These are phyloP conservation scores for Poicephalus meyeri DNA, from an alignment of 2,113 vertebrate species.

Conservation along the genomic window DNA sequence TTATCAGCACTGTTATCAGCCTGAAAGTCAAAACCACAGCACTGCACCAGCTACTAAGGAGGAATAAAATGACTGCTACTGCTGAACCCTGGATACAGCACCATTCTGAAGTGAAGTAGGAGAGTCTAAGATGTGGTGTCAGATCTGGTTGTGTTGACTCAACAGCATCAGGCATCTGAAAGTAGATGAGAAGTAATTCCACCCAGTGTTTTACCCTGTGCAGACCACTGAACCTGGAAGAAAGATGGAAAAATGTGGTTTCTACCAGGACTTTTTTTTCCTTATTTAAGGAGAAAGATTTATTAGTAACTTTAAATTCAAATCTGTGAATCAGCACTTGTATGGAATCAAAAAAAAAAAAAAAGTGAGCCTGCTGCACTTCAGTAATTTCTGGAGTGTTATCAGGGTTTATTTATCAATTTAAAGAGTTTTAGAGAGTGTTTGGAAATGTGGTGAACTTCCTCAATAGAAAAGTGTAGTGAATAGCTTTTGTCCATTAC, in stretches of 20 bases:
- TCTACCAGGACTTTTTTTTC: not conserved
- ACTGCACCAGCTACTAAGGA: too few species aligned
- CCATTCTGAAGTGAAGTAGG: conserved; percentile 35
- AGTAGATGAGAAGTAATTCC: not conserved
- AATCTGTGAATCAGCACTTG: not conserved
- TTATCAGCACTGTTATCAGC: too few species aligned
- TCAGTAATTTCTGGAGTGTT: not conserved
- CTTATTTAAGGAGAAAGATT: not conserved
- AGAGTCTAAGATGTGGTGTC: conserved; percentile 8
- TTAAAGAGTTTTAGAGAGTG: not conserved
- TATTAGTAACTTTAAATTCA: not conserved
- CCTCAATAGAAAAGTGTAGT: not conserved
- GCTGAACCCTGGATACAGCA: not conserved
- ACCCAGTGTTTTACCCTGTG: not conserved
- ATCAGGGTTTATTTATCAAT: not conserved
- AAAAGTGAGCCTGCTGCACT: not conserved
- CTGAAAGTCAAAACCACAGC: too few species aligned
- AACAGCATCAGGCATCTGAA: not conserved
- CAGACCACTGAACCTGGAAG: not conserved
- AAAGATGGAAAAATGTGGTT: not conserved
- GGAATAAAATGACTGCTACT: too few species aligned
- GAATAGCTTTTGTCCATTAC: not conserved
- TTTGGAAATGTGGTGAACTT: not conserved
- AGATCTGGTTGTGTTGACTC: conserved; percentile 43
- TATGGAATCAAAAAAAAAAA: not conserved